Evolutionary conservation across 2,113 vertebrate species (phyloP).

Genomic region (Antechinus flavipes): DNA sequence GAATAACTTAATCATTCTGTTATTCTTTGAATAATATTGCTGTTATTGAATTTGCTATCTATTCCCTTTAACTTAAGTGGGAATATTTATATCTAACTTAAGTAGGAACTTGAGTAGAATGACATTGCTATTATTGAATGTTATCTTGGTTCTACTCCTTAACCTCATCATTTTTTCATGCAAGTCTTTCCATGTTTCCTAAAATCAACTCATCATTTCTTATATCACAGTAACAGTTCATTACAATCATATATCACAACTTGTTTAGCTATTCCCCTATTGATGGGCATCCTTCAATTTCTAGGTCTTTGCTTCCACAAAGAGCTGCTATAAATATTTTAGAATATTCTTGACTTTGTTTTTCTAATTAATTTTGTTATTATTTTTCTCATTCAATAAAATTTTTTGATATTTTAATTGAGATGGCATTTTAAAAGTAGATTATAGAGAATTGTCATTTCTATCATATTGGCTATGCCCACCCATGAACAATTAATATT

Average conservation of each 20-base stretch:
- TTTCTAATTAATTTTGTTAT: too few species aligned
- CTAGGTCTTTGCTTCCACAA: neutral
- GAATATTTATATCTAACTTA: too few species aligned
- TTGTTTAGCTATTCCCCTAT: neutral
- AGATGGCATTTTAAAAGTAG: too few species aligned
- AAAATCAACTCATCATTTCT: neutral
- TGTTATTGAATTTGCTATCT: neutral
- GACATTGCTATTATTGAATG: neutral
- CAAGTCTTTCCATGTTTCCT: neutral
- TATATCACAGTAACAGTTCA: neutral
- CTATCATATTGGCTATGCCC: too few species aligned
- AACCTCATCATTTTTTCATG: neutral
- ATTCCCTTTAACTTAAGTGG: too few species aligned
- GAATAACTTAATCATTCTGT: neutral
- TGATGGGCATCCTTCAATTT: neutral
- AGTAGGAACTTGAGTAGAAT: too few species aligned
- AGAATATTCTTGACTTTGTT: too few species aligned
- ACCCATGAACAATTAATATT: too few species aligned
- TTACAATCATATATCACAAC: neutral
- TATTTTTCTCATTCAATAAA: too few species aligned
- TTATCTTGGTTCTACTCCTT: neutral
- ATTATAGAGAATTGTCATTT: too few species aligned
- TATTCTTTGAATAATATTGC: neutral
- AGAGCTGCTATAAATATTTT: neutral
- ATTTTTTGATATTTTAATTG: too few species aligned